Evolutionary conservation across 1,140 invertebrate genomes (phyloP), one percentile per base, ranked within the genome.

Genomic region (Zophobas atratus): DNA sequence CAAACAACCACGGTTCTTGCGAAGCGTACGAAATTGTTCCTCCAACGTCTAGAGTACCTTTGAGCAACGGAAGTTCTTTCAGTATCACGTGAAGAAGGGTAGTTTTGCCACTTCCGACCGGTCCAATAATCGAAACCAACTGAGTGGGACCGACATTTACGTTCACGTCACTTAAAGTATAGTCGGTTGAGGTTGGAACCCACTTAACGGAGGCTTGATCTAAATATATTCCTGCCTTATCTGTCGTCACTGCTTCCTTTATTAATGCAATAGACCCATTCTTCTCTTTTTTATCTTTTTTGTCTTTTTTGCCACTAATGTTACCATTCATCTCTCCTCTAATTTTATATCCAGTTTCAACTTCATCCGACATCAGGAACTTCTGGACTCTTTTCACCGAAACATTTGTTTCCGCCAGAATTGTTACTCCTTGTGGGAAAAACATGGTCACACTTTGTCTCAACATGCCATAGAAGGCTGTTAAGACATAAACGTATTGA

Each of bases 1-100:
- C 85, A 84, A 95, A 95, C 0, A 98, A 89, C 97, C 96, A 99
- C 0, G 96, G 92, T 81, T 97, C 94, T 86, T 98, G 97, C 20
- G 95, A 93, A 6, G 94, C 92, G 86, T 97, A 98, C 0, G 95
- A 94, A 1, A 98, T 87, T 33, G 88, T 92, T 32, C 97, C 97
- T 43, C 90, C 89, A 0, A 97, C 87, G 63, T 90, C 88, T 0
- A 97, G 85, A 1, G 85, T 60, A 6, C 84, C 84, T 63, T 70
- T 46, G 46, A 84, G 85, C 0, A 94, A 82, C 1, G 93, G 93
- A 38, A 97, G 83, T 87, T 98, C 97, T 56, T 91, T 88, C 6
- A 98, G 87, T 56, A 98, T 89, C 1, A 91, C 89, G 84, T 97
- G 92, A 5, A 98, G 87, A 2, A 98, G 86, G 32, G 95, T 97